phyloP scores from a whole-genome alignment of 92 coral and sea anemone species.

The Zoanthus solanderi region DNA sequence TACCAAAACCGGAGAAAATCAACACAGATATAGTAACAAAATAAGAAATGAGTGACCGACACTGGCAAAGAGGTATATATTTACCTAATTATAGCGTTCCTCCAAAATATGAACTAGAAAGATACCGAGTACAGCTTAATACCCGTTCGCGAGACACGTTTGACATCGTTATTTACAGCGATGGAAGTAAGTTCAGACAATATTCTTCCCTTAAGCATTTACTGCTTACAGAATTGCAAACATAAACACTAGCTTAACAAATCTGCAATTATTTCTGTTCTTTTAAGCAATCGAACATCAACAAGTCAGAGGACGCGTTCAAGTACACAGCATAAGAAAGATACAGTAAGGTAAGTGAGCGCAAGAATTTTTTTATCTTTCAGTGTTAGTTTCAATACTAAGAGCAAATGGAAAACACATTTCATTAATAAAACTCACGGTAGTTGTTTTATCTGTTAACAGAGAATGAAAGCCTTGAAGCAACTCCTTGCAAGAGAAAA shows the following conservation, averaged over 20 bases:
- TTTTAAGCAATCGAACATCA: not conserved
- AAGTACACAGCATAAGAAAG: not conserved
- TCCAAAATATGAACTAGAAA: not conserved
- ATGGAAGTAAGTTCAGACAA: not conserved
- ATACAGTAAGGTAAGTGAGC: not conserved
- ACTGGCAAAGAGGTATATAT: not conserved
- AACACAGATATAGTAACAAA: not conserved
- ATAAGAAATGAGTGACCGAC: not conserved
- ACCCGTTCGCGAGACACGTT: not conserved
- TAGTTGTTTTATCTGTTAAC: not conserved
- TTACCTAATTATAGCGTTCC: not conserved
- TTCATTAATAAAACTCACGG: not conserved
- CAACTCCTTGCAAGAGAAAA: not conserved
- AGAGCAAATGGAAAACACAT: not conserved
- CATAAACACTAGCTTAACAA: not conserved
- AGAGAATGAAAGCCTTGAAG: not conserved
- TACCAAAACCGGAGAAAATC: not conserved
- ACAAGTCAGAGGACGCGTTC: not conserved
- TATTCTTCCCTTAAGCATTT: not conserved
- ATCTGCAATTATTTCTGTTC: not conserved
- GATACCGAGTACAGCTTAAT: not conserved
- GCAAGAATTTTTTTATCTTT: not conserved
- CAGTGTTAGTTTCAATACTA: not conserved
- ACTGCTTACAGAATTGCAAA: not conserved
- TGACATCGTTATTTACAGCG: not conserved